A percentile compares a stretch with the other conserved stretches of the same genome.
These are phyloP conservation scores for Monopis laevigella DNA, from an alignment of 2,888 invertebrate species.

Conservation along the genomic window DNA sequence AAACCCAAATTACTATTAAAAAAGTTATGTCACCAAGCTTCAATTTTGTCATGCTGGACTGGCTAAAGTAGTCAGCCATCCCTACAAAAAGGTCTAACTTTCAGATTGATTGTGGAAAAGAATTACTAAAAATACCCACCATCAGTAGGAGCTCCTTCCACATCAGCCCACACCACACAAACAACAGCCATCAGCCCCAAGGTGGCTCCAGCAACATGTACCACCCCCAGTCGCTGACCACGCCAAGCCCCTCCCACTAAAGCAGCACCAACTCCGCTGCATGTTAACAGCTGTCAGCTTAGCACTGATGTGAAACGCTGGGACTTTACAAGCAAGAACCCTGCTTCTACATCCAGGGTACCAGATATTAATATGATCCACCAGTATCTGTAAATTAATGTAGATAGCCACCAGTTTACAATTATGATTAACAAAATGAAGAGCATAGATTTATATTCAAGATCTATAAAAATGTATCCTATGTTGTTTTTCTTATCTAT, in stretches of 20 bases:
- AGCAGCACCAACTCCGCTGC: slow-evolving; percentile 86
- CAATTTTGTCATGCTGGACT: too few species aligned
- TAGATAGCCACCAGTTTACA: too few species aligned
- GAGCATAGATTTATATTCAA: too few species aligned
- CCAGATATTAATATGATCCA: slow-evolving; percentile 83
- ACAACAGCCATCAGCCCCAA: slow-evolving; percentile 84
- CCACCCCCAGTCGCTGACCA: slow-evolving; percentile 76
- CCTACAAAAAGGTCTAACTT: too few species aligned
- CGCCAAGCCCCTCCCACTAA: slow-evolving; percentile 82
- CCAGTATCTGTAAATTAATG: slow-evolving; percentile 59
- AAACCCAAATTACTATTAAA: too few species aligned
- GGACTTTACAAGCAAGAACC: slow-evolving; percentile 82
- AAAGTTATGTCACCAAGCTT: too few species aligned
- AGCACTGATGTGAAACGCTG: slow-evolving; percentile 68
- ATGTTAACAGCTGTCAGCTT: slow-evolving; percentile 81
- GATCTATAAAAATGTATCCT: too few species aligned
- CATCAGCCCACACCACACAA: slow-evolving; percentile 85
- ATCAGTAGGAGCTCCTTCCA: slow-evolving; percentile 74
- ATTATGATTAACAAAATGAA: too few species aligned
- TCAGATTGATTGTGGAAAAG: too few species aligned
- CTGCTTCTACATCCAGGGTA: slow-evolving; percentile 86
- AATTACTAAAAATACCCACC: too few species aligned
- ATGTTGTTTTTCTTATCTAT: too few species aligned
- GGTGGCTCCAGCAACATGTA: slow-evolving; percentile 81
- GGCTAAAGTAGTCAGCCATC: too few species aligned